Base-by-base conservation (phyloP, 2,888 invertebrate species). In the Sarcophaga subvicina region DNA sequence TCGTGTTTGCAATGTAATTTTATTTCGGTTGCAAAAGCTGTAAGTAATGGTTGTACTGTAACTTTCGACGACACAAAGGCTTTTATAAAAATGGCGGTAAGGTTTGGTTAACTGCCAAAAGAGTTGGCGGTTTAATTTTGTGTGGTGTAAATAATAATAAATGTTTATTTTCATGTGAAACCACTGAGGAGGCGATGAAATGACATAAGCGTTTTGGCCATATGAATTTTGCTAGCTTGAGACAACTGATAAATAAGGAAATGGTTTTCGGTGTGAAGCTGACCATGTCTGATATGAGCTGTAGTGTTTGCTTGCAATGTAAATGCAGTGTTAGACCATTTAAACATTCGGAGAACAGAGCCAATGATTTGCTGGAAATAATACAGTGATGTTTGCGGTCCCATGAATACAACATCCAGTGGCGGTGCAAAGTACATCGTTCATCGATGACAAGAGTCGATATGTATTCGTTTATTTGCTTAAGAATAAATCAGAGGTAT, bases 241-340 rank as follows among this genome's bases (percentile, higher is more conserved):
- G 6, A 6, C 6, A 37, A 37, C 37, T 37, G 1, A 6, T 37
- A 6, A 37, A 37, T 1, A 59, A 59, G 2, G 8, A 59, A 5
- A 64, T 64, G 27, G 64, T 27, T 64, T 12, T 1, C 27, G 27
- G 27, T 6, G 12, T 64, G 1, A 64, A 64, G 1, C 4, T 25
- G 2, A 27, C 22, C 4, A 64, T 64, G 5, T 27, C 27, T 25
- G 64, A 64, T 11, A 25, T 64, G 4, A 64, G 14, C 22, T 64
- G 64, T 27, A 27, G 8, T 11, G 12, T 25, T 64, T 64, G 64
- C 14, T 4, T 64, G 64, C 27, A 64, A 64, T 27, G 64, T 12
- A 27, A 64, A 25, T 64, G 64, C 64, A 25, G 27, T 27, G 64
- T 64, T 12, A 64, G 14, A 64, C 64, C 64, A 27, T 64, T 64